Percentiles rank a stretch among this genome's conserved stretches.
Conservation (phyloP, 2,888 invertebrate species). For the Eupithecia abbreviata region DNA sequence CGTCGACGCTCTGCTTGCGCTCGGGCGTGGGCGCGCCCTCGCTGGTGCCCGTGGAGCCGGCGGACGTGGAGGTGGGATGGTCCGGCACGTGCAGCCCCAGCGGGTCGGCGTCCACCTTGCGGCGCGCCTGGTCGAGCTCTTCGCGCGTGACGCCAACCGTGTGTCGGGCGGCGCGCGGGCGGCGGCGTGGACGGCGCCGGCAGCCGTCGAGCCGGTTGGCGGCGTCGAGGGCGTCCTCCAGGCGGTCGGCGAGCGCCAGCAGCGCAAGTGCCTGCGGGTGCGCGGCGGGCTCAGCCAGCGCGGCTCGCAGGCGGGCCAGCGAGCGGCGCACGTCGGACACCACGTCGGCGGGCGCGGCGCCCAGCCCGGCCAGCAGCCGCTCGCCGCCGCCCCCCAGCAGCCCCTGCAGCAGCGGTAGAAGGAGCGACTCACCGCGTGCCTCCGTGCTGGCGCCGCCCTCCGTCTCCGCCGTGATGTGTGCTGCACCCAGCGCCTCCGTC, state of each 20-base stretch:
- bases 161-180: conserved; percentile 87
- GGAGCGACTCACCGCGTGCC: conserved; percentile 89
- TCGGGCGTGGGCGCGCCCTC: conserved; percentile 65
- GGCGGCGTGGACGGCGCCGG: conserved; percentile 78
- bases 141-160: conserved; percentile 93
- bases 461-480: conserved; percentile 63
- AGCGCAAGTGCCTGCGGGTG: conserved; percentile 85
- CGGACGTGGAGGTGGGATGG: conserved; percentile 66
- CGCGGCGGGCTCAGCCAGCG: conserved; percentile 84
- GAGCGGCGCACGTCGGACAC: conserved; percentile 91
- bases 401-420: conserved; percentile 87
- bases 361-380: conserved; percentile 72
- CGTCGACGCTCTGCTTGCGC: conserved; percentile 63
- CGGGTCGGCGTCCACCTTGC: conserved; percentile 85
- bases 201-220: conserved; percentile 72
- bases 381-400: conserved; percentile 83
- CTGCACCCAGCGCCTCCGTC: conserved; percentile 75
- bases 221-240: conserved; percentile 84
- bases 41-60: conserved; percentile 65
- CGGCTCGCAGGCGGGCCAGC: conserved; percentile 88
- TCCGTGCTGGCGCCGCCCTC: conserved; percentile 55
- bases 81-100: conserved; percentile 55
- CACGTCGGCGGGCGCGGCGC: conserved; percentile 84
- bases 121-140: conserved; percentile 90
- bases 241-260: conserved; percentile 87